These are phyloP conservation scores for Acyrthosiphon pisum DNA, from an alignment of 1,140 invertebrate species.

Conservation along the genomic window DNA sequence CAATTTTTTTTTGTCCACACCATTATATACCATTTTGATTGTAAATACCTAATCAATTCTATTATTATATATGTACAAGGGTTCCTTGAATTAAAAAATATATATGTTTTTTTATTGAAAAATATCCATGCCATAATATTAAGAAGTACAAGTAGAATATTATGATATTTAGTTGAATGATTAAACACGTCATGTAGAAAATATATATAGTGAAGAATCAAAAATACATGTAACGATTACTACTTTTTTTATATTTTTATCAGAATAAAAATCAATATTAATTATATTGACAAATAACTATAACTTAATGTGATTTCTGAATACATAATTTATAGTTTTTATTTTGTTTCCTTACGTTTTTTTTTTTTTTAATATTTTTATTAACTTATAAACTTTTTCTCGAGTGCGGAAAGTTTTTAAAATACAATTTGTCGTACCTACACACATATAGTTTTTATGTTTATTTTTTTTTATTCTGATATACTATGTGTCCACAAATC, in stretches of 20 bases:
- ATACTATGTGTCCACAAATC: background rate
- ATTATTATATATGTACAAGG: too few relatives aligned
- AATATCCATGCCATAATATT: too few relatives aligned
- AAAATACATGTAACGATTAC: background rate
- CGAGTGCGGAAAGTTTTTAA: background rate
- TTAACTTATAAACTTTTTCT: background rate
- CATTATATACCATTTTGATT: background rate
- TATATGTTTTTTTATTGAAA: too few relatives aligned
- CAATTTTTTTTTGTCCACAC: too few relatives aligned
- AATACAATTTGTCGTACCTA: background rate
- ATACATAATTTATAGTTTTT: background rate
- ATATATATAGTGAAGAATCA: background rate
- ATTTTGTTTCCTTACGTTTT: background rate
- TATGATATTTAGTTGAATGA: background rate
- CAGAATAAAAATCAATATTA: background rate
- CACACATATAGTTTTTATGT: background rate
- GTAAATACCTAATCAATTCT: too few relatives aligned
- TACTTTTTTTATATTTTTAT: background rate
- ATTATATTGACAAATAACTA: background rate
- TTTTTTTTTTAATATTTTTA: background rate
- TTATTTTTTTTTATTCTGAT: background rate
- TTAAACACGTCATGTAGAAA: background rate
- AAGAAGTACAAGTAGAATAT: background rate
- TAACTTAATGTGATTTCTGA: background rate
- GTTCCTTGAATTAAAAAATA: too few relatives aligned